Evolutionary conservation across 2,888 invertebrate species (phyloP), one percentile per base, ranked within the genome.

Genomic region (Amphimallon solstitiale): DNA sequence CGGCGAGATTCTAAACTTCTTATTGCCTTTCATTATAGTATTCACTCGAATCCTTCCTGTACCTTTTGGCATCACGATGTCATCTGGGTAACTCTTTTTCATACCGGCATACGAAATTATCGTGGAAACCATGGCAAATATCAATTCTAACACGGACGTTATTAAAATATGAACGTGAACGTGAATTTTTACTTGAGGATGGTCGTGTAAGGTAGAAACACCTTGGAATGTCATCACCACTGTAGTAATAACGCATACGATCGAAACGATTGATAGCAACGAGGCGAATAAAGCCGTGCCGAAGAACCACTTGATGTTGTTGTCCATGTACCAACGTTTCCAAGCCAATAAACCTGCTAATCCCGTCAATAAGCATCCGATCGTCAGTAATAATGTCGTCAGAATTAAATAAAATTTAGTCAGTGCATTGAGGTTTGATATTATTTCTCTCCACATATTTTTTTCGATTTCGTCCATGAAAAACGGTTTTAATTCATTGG

Each of bases 291-390:
- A 77, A 0, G 87, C 86, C 67, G 86, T 84, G 48, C 85, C 77
- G 71, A 89, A 89, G 70, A 90, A 83, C 83, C 87, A 86, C 0
- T 85, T 84, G 71, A 90, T 89, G 75, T 90, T 88, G 65, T 85
- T 84, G 74, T 90, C 89, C 48, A 89, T 85, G 75, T 90, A 90
- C 90, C 90, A 90, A 68, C 84, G 81, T 35, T 86, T 85, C 74
- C 89, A 89, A 0, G 90, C 89, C 48, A 89, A 75, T 9, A 88
- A 81, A 1, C 88, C 88, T 0, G 87, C 82, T 2, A 85, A 65
- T 0, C 86, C 87, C 0, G 86, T 85, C 0, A 83, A 81, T 48
- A 86, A 73, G 0, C 85, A 85, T 54, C 87, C 87, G 34, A 85
- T 68, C 0, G 86, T 21, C 35, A 67, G 23, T 7, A 48, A 34